A percentile compares a stretch with the other conserved stretches of the same genome.
Evolutionary conservation across 1,140 invertebrate species (phyloP).

Genomic region (Periplaneta americana): DNA sequence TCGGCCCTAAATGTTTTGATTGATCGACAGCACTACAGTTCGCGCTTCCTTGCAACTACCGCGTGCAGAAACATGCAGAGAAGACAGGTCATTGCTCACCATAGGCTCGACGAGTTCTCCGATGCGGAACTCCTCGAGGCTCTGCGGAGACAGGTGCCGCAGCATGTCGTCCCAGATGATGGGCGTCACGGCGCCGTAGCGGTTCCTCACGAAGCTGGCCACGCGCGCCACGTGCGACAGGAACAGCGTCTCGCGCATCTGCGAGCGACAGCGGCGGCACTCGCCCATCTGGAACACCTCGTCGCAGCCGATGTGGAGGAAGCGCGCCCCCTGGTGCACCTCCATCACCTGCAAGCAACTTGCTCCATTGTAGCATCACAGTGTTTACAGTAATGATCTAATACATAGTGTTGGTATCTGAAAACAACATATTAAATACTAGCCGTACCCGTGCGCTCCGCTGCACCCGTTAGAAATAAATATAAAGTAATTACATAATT

Average conservation of each 20-base stretch:
- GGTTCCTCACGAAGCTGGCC: slow-evolving; percentile 35
- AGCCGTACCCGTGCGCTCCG: too few species aligned
- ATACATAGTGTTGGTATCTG: too few species aligned
- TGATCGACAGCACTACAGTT: too few species aligned
- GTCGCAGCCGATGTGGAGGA: slow-evolving; percentile 57
- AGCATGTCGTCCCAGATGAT: slow-evolving; percentile 97
- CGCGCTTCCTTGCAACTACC: too few species aligned
- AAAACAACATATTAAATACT: too few species aligned
- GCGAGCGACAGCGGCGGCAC: slow-evolving; percentile 37
- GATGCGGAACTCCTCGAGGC: slow-evolving; percentile 46
- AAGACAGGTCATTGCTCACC: too few species aligned
- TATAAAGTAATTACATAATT: too few species aligned
- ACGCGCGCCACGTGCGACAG: slow-evolving; percentile 37
- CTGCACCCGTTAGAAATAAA: too few species aligned
- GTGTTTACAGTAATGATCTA: too few species aligned
- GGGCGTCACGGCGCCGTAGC: slow-evolving; percentile 42
- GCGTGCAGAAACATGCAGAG: too few species aligned
- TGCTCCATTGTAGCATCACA: too few species aligned
- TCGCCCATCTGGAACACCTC: slow-evolving; percentile 48
- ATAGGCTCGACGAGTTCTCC: slow-evolving; percentile 76
- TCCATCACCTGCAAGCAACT: slow-evolving; percentile 51
- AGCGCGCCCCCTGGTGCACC: slow-evolving; percentile 39
- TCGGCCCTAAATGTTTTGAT: too few species aligned
- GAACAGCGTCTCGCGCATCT: slow-evolving; percentile 33
- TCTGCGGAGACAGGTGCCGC: slow-evolving; percentile 44